Conservation (phyloP, 2,797 vertebrate species). For the Sebastolobus altivelis region DNA sequence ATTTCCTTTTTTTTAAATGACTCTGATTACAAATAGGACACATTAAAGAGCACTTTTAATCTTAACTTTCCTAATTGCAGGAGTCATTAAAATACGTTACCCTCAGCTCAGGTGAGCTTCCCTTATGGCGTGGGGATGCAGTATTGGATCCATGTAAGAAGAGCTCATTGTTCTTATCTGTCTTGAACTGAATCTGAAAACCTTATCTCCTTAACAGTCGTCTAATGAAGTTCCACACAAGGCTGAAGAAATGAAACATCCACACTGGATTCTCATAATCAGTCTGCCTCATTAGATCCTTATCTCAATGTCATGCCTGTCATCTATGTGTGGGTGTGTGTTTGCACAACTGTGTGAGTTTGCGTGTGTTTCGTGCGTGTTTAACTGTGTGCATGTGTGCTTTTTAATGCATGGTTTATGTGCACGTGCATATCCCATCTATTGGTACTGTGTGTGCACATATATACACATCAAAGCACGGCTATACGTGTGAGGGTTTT, state of each 20-base stretch:
- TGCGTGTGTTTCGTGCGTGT: not conserved
- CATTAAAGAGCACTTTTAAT: constrained; percentile 33
- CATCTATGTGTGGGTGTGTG: not conserved
- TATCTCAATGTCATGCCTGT: constrained; percentile 38
- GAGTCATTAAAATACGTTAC: constrained; percentile 35
- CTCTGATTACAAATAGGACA: constrained; percentile 39
- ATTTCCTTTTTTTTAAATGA: constrained; percentile 30
- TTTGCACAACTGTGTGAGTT: not conserved
- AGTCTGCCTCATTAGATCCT: constrained; percentile 49
- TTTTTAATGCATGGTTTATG: not conserved
- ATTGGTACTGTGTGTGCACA: not conserved
- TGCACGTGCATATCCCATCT: not conserved
- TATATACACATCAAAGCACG: not conserved
- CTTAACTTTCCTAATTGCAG: constrained; percentile 35
- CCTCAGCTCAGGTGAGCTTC: constrained; percentile 10
- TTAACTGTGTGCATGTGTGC: not conserved
- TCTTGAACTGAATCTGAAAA: constrained; percentile 38
- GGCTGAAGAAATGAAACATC: constrained; percentile 46
- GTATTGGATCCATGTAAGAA: constrained; percentile 26
- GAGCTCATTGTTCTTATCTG: constrained; percentile 47
- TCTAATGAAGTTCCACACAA: constrained; percentile 61
- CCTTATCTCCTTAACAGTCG: constrained; percentile 48
- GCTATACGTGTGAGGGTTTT: not conserved
- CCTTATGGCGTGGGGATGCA: constrained; percentile 8
- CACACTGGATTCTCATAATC: constrained; percentile 43